phyloP scores from a whole-genome alignment of 2,113 vertebrate species.

The Formicarius rufipectus region DNA sequence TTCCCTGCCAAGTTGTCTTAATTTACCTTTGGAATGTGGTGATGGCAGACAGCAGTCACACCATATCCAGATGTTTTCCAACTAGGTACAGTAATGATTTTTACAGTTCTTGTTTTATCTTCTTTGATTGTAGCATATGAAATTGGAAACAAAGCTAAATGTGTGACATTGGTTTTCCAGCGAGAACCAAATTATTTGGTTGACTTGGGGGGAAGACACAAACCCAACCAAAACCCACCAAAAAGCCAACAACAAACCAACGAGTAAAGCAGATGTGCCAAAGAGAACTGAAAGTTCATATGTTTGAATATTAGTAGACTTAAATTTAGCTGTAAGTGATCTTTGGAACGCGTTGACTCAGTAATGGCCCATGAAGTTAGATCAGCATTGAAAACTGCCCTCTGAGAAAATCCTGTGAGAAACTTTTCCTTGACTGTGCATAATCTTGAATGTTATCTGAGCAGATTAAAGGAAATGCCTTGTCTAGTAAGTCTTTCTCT shows the following conservation, averaged over 20 bases:
- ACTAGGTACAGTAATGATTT: rapidly evolving
- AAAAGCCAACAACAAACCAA: neutral
- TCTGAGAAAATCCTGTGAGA: neutral
- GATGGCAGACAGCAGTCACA: neutral
- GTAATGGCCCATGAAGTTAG: neutral
- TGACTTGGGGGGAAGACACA: rapidly evolving
- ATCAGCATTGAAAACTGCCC: neutral
- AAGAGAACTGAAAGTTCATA: neutral
- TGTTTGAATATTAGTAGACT: neutral
- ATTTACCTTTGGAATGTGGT: neutral
- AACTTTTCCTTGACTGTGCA: neutral
- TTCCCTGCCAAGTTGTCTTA: neutral
- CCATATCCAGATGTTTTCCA: neutral
- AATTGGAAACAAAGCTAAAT: neutral
- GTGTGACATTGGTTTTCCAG: neutral
- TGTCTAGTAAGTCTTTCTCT: neutral
- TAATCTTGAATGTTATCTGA: neutral
- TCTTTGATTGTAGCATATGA: neutral
- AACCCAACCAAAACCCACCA: neutral
- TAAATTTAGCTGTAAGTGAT: neutral
- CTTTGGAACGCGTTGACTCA: neutral
- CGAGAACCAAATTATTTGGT: neutral
- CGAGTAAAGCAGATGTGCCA: neutral
- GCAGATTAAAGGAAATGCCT: neutral
- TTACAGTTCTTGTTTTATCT: neutral